Evolutionary conservation across 2,888 invertebrate genomes (phyloP), one percentile per base, ranked within the genome.

Genomic region (Lissonota sp.): DNA sequence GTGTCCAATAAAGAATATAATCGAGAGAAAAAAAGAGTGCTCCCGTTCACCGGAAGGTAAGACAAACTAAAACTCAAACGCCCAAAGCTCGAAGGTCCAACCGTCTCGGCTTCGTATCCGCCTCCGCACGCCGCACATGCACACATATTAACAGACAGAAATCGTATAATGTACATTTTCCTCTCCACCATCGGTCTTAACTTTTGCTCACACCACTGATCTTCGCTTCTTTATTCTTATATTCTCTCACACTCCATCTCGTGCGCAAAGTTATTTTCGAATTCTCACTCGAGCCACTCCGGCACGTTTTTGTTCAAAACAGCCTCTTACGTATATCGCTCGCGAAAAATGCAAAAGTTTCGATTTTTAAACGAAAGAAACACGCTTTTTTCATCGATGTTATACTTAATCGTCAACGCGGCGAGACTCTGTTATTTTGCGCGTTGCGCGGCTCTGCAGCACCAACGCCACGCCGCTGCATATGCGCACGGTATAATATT

Each of bases 51-150:
- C 86, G 87, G 84, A 83, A 88, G 86, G 85, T 86, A 88, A 85
- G 87, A 89, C 89, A 88, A 87, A 90, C 89, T 88, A 85, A 40
- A 88, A 89, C 88, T 88, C 88, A 86, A 87, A 87, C 88, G 89
- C 86, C 82, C 63, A 78, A 89, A 87, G 87, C 86, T 85, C 85
- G 82, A 84, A 85, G 85, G 84, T 79, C 85, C 78, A 83, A 69
- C 73, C 60, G 14, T 60, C 69, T 37, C 64, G 64, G 57, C 57
- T 57, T 39, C 55, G 16, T 51, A 42, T 55, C 78, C 78, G 78
- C 78, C 81, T 78, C 78, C 70, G 70, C 73, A 8, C 55, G 55
- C 57, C 67, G 40, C 71, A 26, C 26, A 3, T 3, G 26, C 26
- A 26, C 26, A 26, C 3, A 26, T 26, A 26, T 26, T 2, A 26